Percentiles rank a stretch among this genome's conserved stretches.
phyloP scores from a whole-genome alignment of 64 coral and sea anemone species.

The Montipora sp. region DNA sequence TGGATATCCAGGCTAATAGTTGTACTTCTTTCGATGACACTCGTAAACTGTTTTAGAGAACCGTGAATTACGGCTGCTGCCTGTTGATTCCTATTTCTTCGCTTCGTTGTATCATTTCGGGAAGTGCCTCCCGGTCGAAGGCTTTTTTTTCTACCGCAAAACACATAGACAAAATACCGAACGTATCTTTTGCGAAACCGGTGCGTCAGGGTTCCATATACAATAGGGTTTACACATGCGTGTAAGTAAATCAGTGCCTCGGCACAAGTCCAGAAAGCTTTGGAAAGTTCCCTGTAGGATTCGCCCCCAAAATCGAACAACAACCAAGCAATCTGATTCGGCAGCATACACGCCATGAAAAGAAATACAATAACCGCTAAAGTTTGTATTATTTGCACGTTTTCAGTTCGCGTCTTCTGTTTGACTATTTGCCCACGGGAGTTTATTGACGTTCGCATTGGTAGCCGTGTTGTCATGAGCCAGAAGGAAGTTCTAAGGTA shows the following conservation, averaged over 20 bases:
- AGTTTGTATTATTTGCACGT: conserved; percentile 63
- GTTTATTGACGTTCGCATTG: conserved; percentile 54
- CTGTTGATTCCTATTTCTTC: not conserved
- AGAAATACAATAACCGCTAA: conserved; percentile 62
- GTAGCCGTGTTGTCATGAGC: conserved; percentile 47
- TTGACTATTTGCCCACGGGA: conserved; percentile 44
- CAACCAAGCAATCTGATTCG: conserved; percentile 74
- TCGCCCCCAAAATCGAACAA: conserved; percentile 59
- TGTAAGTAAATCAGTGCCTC: conserved; percentile 66
- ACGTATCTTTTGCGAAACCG: conserved; percentile 66
- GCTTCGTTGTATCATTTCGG: not conserved
- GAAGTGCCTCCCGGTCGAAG: not conserved
- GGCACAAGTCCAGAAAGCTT: conserved; percentile 62
- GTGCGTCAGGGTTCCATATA: conserved; percentile 56
- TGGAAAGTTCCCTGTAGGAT: conserved; percentile 36
- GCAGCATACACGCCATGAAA: conserved; percentile 64
- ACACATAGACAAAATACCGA: conserved; percentile 24
- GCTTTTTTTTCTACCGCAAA: conserved; percentile 31
- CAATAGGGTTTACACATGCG: conserved; percentile 54
- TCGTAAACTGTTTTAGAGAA: not conserved
- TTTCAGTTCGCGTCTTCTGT: conserved; percentile 56
- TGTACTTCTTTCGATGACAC: conserved; percentile 8
- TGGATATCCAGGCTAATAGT: not conserved
- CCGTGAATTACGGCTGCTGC: not conserved
- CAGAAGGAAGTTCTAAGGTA: conserved; percentile 68